A percentile compares a stretch with the other conserved stretches of the same genome.
These are phyloP conservation scores for Gymnodraco acuticeps DNA, from an alignment of 2,797 vertebrate species.

Conservation along the genomic window DNA sequence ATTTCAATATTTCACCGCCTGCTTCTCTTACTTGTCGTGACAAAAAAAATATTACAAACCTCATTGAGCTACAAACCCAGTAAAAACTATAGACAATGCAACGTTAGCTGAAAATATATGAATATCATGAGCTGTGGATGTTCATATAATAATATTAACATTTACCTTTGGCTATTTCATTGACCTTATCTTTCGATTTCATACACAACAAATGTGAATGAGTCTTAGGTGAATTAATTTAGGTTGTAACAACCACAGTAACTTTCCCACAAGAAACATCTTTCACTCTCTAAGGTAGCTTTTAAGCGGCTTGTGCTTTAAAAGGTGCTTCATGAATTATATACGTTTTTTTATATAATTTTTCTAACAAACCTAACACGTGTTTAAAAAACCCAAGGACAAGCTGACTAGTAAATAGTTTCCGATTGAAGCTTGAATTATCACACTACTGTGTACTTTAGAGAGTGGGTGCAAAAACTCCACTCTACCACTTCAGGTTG, in stretches of 20 bases:
- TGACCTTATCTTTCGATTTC: neutral
- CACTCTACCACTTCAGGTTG: too few relatives aligned
- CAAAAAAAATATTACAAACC: neutral
- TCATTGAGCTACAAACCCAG: neutral
- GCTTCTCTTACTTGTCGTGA: too few relatives aligned
- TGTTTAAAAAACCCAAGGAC: too few relatives aligned
- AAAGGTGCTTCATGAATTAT: too few relatives aligned
- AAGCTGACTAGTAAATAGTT: too few relatives aligned
- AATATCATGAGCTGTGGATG: neutral
- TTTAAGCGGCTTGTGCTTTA: neutral
- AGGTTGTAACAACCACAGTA: neutral
- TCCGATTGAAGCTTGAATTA: too few relatives aligned
- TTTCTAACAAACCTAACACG: too few relatives aligned
- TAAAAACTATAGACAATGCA: neutral
- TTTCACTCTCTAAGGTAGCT: neutral
- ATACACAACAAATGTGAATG: neutral
- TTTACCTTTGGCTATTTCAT: neutral
- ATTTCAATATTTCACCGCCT: too few relatives aligned
- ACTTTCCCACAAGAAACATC: neutral
- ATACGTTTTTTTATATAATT: too few relatives aligned
- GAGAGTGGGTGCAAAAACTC: too few relatives aligned
- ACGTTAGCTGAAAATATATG: neutral
- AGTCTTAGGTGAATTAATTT: neutral
- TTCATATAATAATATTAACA: neutral
- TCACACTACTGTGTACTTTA: too few relatives aligned